A percentile compares a stretch with the other conserved stretches of the same genome.
Evolutionary conservation across 2,113 vertebrate genomes (phyloP).

Genomic region (Actenoides hombroni): DNA sequence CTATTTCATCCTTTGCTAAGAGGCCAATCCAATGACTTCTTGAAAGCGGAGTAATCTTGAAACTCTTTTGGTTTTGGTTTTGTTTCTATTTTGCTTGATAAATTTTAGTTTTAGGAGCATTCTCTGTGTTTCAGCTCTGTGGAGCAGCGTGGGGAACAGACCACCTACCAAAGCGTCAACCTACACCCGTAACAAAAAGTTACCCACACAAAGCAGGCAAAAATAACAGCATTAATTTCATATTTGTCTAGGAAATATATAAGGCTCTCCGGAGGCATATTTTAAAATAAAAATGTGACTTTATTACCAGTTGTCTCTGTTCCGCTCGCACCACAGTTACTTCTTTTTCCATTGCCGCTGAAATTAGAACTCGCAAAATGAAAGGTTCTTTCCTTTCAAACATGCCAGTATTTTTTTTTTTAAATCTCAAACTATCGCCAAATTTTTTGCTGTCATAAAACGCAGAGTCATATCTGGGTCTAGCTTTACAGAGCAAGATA

Average conservation of each 20-base stretch:
- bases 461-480: slow-evolving; percentile 7
- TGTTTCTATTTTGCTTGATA: neutral
- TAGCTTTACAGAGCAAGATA: slow-evolving; percentile 8
- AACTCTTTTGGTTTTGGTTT: neutral
- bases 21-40: slow-evolving; percentile 23
- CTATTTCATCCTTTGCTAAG: slow-evolving; percentile 23
- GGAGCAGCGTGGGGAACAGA: slow-evolving; percentile 10
- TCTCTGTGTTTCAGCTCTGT: neutral
- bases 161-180: neutral
- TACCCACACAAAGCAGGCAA: slow-evolving; percentile 4
- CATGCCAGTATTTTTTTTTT: neutral
- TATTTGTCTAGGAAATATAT: slow-evolving; percentile 10
- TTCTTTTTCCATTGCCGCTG: neutral
- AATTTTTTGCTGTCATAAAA: slow-evolving; percentile 7
- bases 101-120: neutral
- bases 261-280: neutral
- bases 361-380: slow-evolving; percentile 30
- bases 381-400: neutral
- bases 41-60: neutral
- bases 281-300: slow-evolving; percentile 18
- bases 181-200: slow-evolving; percentile 6
- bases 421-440: neutral
- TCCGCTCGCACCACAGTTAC: neutral
- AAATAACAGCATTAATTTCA: neutral
- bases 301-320: neutral